A percentile compares a stretch with the other conserved stretches of the same genome.
Conservation (phyloP, 2,113 vertebrate genomes). For the Ceratotherium simum region DNA sequence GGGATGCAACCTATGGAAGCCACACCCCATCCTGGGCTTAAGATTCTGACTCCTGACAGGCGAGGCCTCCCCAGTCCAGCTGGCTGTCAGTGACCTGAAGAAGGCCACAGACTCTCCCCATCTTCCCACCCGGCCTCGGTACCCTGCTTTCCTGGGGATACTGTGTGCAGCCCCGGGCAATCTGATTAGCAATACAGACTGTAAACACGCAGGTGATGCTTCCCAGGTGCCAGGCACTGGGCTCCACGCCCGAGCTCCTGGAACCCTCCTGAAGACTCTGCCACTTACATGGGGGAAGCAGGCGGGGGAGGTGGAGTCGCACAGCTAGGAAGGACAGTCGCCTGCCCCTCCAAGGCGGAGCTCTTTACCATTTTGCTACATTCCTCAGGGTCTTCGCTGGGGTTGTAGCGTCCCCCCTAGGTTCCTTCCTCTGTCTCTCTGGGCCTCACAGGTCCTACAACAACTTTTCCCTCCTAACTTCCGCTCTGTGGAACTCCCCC, state of each 20-base stretch:
- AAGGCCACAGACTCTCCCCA: neutral
- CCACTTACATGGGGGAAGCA: neutral
- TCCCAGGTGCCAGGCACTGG: neutral
- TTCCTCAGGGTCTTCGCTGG: neutral
- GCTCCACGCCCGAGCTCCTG: neutral
- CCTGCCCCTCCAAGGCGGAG: neutral
- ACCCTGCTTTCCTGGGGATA: neutral
- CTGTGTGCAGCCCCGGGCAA: too few species aligned
- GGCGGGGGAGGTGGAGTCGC: neutral
- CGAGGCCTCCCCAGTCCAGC: fast-evolving
- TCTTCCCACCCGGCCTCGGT: neutral
- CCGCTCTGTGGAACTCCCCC: neutral
- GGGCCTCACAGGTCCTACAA: neutral
- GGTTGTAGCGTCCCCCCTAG: fast-evolving
- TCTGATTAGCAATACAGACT: neutral
- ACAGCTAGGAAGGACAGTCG: neutral
- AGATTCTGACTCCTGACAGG: neutral
- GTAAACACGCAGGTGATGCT: neutral
- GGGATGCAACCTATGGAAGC: neutral
- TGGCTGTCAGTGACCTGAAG: neutral
- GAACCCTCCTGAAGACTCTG: fast-evolving
- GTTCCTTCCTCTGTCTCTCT: neutral
- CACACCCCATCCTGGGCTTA: neutral
- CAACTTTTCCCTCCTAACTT: neutral
- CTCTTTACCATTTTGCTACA: neutral